Evolutionary conservation across 2,888 invertebrate species (phyloP), one percentile per base, ranked within the genome.

Genomic region (Tineola bisselliella): DNA sequence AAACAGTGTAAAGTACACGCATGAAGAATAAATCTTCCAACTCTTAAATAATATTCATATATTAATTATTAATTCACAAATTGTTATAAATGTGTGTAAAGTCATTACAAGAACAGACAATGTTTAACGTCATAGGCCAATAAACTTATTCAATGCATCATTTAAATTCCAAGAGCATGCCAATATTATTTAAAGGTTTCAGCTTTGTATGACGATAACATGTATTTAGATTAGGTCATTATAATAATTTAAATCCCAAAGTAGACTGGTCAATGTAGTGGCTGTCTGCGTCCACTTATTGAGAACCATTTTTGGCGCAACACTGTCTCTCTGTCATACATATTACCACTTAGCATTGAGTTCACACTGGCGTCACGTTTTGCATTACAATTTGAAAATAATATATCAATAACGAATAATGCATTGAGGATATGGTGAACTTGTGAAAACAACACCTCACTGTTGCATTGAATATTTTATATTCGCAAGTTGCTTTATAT

Each of bases 211-310:
- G 48, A 48, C 48, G 48, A 48, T 2, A 48, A 48, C 15, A n/a
- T 48, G 48, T 48, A 48, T 48, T 48, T 48, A 48, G 48, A 48
- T 48, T 48, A 48, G 48, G 8, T 48, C 48, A 48, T 48, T 48
- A 48, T 17, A 48, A 48, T 48, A 48, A 48, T 48, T 48, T 48
- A 48, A 48, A 48, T 48, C 48, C 48, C 48, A 48, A 48, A 48
- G 48, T 48, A 17, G 48, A 48, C 48, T 48, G 48, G 48, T 48
- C 48, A 48, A 48, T 15, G 15, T 17, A 17, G 15, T 48, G 17
- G 8, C 17, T n/a, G 48, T 48, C 17, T 17, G 48, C 48, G 10
- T 2, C 38, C n/a, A n/a, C n/a, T n/a, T n/a, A n/a, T n/a, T n/a
- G n/a, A n/a, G n/a, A 25, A n/a, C 48, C 48, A 48, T 48, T 48